Base-by-base conservation (phyloP, 2,888 invertebrate genomes). In the Fragum sueziense region DNA sequence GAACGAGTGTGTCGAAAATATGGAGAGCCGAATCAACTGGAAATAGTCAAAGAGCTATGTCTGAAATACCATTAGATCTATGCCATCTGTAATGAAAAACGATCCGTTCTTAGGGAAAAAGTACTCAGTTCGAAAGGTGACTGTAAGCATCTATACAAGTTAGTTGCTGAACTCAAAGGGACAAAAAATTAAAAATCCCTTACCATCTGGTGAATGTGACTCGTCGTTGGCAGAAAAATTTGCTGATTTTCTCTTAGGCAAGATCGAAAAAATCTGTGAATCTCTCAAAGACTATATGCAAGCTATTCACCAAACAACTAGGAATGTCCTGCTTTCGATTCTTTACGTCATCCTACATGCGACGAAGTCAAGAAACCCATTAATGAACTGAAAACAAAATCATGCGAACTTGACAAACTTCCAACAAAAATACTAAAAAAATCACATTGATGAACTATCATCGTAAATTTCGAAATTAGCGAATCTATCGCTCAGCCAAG, bases 401-500 rank as follows among this genome's bases (percentile, higher is more conserved):
- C 76, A 25, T 71, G 71, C 54, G 76, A 76, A 54, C 54, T 71
- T 22, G 70, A 76, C 33, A 75, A 52, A n/a, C 27, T 71, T 17
- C 76, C 76, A 9, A 54, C 70, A 27, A 54, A 54, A 22, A 7
- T 37, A 62, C 52, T 52, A 4, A 52, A 52, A 52, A 11, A 11
- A 22, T n/a, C 25, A 37, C 51, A 6, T 57, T 67, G 37, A 76
- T 37, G 41, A 7, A 41, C 29, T 22, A 27, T 47, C 57, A 34
- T 68, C 72, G 29, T 61, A 11, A 22, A 72, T 77, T 2, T 68
- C 72, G 2, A 54, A 72, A 29, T 72, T 72, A 17, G 61, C 72
- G 2, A 72, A 77, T 69, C 25, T 73, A 37, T 62, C 70, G 17
- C 31, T 76, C 4, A 57, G 25, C 17, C 68, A 77, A 41, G 77